Evolutionary conservation across 2,797 vertebrate genomes (phyloP).

Genomic region (Columba guinea): DNA sequence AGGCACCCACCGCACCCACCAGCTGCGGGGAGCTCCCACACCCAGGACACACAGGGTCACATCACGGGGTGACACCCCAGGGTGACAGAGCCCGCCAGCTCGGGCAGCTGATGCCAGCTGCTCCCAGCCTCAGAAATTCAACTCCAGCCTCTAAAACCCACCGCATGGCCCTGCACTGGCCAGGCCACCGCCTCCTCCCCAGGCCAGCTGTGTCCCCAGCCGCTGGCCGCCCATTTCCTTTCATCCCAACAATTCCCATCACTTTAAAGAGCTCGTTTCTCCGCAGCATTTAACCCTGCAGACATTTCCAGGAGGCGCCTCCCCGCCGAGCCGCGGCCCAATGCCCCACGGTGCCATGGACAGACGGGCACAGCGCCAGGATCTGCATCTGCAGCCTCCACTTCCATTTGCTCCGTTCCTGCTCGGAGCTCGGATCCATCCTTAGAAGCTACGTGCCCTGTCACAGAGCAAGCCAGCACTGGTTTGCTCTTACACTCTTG

Average conservation of each 20-base stretch:
- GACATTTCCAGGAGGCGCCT: background rate
- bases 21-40: background rate
- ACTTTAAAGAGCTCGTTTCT: background rate
- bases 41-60: background rate
- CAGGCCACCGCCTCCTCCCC: background rate
- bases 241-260: background rate
- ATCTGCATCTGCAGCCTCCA: rapidly evolving
- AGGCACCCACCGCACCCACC: rapidly evolving
- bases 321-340: background rate
- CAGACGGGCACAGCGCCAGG: background rate
- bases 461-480: rapidly evolving
- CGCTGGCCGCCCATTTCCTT: background rate
- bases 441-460: rapidly evolving
- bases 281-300: background rate
- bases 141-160: background rate
- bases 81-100: background rate
- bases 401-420: background rate
- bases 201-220: background rate
- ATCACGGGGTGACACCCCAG: background rate
- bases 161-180: rapidly evolving
- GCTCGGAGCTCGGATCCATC: background rate
- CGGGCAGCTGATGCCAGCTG: rapidly evolving
- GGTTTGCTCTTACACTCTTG: rapidly evolving
- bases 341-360: rapidly evolving
- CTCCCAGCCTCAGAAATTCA: background rate